A percentile compares a stretch with the other conserved stretches of the same genome.
Conservation (phyloP, 2,888 invertebrate genomes). For the Parelbella ahira region DNA sequence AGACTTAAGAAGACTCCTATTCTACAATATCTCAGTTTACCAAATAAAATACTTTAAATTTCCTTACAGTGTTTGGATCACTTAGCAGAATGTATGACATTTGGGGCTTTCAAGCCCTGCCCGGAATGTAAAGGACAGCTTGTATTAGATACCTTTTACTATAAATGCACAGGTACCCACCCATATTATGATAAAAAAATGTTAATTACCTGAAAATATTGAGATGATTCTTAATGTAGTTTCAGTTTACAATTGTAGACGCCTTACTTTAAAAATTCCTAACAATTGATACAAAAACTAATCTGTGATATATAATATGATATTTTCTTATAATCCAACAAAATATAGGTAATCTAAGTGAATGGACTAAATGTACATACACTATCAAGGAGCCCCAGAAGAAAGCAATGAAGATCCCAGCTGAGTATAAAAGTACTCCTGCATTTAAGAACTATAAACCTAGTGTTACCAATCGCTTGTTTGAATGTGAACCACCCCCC, state of each 20-base stretch:
- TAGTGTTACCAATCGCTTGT: slow-evolving; percentile 77
- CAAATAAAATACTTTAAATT: slow-evolving; percentile 29
- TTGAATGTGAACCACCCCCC: slow-evolving; percentile 62
- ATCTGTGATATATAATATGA: too few relatives aligned
- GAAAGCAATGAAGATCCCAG: slow-evolving; percentile 84
- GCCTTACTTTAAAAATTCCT: slow-evolving; percentile 1
- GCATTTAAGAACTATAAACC: slow-evolving; percentile 83
- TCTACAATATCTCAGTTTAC: too few relatives aligned
- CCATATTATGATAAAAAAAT: background rate
- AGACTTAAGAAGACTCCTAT: too few relatives aligned
- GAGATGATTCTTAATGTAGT: too few relatives aligned
- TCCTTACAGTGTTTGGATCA: slow-evolving; percentile 84
- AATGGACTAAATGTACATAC: slow-evolving; percentile 94
- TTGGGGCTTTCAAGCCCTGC: slow-evolving; percentile 91
- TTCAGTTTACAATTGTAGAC: too few relatives aligned
- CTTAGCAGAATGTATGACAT: slow-evolving; percentile 91
- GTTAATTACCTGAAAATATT: too few relatives aligned
- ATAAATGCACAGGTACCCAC: slow-evolving; percentile 87
- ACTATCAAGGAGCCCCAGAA: slow-evolving; percentile 87
- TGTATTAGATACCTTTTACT: slow-evolving; percentile 85
- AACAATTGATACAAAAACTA: background rate
- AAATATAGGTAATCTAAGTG: slow-evolving; percentile 82
- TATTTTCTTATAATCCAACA: too few relatives aligned
- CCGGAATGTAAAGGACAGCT: slow-evolving; percentile 88
- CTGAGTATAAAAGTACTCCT: slow-evolving; percentile 74